These are phyloP conservation scores for Pteropus rufus DNA, from an alignment of 2,797 vertebrate genomes.

Conservation along the genomic window DNA sequence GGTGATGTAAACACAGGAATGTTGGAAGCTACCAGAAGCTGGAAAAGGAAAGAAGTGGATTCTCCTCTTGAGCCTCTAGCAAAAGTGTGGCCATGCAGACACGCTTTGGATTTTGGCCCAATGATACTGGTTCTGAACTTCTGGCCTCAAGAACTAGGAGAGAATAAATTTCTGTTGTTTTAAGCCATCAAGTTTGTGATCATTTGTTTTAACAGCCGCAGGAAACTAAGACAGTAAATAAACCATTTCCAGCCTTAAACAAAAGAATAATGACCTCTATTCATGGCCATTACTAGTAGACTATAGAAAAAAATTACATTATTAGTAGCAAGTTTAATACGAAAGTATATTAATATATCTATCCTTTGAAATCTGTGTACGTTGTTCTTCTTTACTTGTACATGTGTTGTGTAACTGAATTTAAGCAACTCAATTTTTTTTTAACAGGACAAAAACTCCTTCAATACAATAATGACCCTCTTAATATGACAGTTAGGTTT, in stretches of 20 bases:
- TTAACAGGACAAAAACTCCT: not conserved
- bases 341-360: not conserved
- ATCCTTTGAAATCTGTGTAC: not conserved
- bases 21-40: not conserved
- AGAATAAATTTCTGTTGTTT: constrained; percentile 5
- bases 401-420: not conserved
- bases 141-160: not conserved
- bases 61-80: not conserved
- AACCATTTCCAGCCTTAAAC: not conserved
- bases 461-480: not conserved
- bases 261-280: not conserved
- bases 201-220: not conserved
- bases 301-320: not conserved
- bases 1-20: not conserved
- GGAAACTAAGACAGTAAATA: not conserved
- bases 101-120: not conserved
- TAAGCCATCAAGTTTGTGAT: not conserved
- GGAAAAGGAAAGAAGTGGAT: not conserved
- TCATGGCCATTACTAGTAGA: not conserved
- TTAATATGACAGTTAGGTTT: not conserved
- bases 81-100: not conserved
- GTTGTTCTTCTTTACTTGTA: not conserved
- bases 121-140: not conserved
- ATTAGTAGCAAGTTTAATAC: constrained; percentile 14
- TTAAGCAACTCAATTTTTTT: not conserved